phyloP scores from a whole-genome alignment of 2,113 vertebrate species.

The Poeciliopsis prolifica region DNA sequence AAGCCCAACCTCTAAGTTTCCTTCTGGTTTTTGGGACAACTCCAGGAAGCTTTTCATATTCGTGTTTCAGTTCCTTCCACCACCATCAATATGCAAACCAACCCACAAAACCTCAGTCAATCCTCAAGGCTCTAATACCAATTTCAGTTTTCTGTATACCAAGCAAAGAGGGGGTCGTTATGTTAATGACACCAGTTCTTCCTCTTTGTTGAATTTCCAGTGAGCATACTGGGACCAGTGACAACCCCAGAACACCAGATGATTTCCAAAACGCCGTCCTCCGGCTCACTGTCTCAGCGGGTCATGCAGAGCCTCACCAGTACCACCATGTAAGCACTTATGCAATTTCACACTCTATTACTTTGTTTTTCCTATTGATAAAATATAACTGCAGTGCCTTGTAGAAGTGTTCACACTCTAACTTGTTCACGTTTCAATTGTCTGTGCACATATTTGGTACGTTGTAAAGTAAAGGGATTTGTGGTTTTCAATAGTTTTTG shows the following conservation, averaged over 20 bases:
- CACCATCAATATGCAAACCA: not conserved
- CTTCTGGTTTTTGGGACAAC: not conserved
- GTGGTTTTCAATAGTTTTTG: too few species aligned
- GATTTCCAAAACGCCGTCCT: constrained; percentile 88
- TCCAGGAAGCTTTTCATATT: not conserved
- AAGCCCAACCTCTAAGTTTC: not conserved
- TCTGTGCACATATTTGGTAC: too few species aligned
- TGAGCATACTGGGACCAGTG: constrained; percentile 90
- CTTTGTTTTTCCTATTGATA: not conserved
- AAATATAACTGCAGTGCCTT: not conserved
- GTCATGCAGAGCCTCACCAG: constrained; percentile 87
- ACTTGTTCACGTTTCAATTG: not conserved
- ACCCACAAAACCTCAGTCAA: not conserved
- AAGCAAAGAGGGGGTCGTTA: not conserved
- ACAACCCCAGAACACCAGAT: constrained; percentile 91
- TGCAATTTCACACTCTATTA: not conserved
- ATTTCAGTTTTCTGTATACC: not conserved
- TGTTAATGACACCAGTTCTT: not conserved
- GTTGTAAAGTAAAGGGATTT: too few species aligned
- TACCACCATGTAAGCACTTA: constrained; percentile 84
- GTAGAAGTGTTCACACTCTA: not conserved
- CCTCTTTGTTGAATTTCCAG: constrained; percentile 60
- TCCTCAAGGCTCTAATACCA: not conserved
- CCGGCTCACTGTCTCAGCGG: constrained; percentile 89
- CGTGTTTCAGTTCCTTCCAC: not conserved